These are phyloP conservation scores for Antrozous pallidus DNA, from an alignment of 2,797 vertebrate genomes.

Conservation along the genomic window DNA sequence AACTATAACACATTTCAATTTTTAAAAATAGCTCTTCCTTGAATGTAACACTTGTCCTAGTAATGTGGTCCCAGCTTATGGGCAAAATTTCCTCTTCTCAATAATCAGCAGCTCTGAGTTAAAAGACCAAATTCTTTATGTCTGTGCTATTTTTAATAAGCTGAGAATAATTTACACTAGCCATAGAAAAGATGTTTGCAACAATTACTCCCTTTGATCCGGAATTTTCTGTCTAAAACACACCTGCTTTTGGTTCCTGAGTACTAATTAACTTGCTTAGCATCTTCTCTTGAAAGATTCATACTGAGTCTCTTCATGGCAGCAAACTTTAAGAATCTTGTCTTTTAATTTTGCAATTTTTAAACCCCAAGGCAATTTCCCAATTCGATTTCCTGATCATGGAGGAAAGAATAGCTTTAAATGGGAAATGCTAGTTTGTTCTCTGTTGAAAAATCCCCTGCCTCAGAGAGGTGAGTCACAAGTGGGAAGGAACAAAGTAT, in stretches of 20 bases:
- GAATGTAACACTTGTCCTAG: neutral
- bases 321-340: constrained; percentile 15
- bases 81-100: neutral
- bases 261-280: neutral
- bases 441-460: neutral
- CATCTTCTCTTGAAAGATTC: constrained; percentile 24
- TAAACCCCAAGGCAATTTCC: constrained; percentile 28
- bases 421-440: neutral
- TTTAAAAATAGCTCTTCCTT: constrained; percentile 3
- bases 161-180: constrained; percentile 40
- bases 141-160: constrained; percentile 30
- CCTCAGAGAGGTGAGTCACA: neutral
- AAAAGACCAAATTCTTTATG: neutral
- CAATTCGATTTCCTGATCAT: neutral
- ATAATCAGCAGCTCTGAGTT: neutral
- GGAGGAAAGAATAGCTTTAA: neutral
- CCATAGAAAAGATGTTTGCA: constrained; percentile 30
- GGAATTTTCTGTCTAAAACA: neutral
- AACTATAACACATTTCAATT: neutral
- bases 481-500: too few species aligned
- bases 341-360: neutral
- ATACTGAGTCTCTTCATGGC: neutral
- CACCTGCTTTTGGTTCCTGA: neutral
- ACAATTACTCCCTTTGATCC: constrained; percentile 39
- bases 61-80: neutral